A percentile compares a stretch with the other conserved stretches of the same genome.
Evolutionary conservation across 37 sponge, comb jelly and placozoan genomes (phyloP).

Genomic region (Hexactinellida sp.): DNA sequence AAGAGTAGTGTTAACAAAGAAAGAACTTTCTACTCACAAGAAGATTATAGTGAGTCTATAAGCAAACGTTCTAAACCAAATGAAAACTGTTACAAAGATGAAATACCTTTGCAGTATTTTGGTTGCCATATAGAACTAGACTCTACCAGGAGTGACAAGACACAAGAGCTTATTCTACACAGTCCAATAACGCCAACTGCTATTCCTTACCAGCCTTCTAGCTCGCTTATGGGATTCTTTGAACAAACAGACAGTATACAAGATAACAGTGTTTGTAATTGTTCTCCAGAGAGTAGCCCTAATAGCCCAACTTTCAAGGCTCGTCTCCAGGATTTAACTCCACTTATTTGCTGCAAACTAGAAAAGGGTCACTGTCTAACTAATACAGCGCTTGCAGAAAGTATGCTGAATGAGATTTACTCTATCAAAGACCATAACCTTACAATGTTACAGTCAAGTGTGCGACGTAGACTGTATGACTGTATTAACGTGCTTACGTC

Average conservation of each 20-base stretch:
- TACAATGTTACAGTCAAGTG: slow-evolving; percentile 8
- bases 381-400: background rate
- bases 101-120: background rate
- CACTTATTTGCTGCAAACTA: background rate
- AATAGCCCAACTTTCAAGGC: background rate
- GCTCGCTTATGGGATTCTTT: background rate
- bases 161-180: background rate
- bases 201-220: background rate
- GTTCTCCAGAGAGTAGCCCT: background rate
- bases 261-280: background rate
- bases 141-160: background rate
- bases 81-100: background rate
- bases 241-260: background rate
- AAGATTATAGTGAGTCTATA: background rate
- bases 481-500: background rate
- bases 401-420: background rate
- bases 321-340: background rate
- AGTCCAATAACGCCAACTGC: background rate
- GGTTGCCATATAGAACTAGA: background rate
- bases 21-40: background rate
- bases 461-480: background rate
- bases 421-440: background rate
- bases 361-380: background rate
- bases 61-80: slow-evolving; percentile 13
- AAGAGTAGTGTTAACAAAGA: background rate